A percentile compares a stretch with the other conserved stretches of the same genome.
These are phyloP conservation scores for Galeruca laticollis DNA, from an alignment of 2,888 invertebrate genomes.

Conservation along the genomic window DNA sequence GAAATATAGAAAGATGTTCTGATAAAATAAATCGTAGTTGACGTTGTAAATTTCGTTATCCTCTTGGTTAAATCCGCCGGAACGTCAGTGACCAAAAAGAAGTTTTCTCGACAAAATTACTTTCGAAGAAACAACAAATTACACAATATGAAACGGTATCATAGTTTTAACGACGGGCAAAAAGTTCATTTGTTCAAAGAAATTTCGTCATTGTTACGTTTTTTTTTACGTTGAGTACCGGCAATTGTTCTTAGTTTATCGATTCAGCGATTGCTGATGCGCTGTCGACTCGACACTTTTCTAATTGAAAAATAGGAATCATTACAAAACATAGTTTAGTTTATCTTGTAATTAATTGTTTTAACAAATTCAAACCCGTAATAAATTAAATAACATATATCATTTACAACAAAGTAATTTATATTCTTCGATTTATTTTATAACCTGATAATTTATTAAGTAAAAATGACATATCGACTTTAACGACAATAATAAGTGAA, in stretches of 20 bases:
- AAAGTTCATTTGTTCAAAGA: constrained; percentile 34
- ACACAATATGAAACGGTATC: constrained; percentile 32
- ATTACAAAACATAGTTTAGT: not conserved
- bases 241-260: constrained; percentile 27
- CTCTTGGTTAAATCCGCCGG: not conserved
- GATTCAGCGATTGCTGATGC: constrained; percentile 30
- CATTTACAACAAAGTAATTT: too few species aligned
- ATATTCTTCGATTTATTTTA: too few species aligned
- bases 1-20: too few species aligned
- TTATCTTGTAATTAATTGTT: too few species aligned
- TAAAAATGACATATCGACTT: too few species aligned
- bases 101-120: constrained; percentile 25
- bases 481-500: too few species aligned
- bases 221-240: constrained; percentile 6
- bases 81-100: constrained; percentile 5
- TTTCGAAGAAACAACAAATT: constrained; percentile 31
- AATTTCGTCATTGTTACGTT: constrained; percentile 30
- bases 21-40: too few species aligned
- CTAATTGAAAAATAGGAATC: constrained; percentile 8
- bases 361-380: too few species aligned
- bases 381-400: too few species aligned
- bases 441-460: too few species aligned
- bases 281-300: constrained; percentile 20
- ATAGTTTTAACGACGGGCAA: constrained; percentile 26
- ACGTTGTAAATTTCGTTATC: too few species aligned